Conservation (phyloP, 2,113 vertebrate genomes). For the Rhynchomys soricoides region DNA sequence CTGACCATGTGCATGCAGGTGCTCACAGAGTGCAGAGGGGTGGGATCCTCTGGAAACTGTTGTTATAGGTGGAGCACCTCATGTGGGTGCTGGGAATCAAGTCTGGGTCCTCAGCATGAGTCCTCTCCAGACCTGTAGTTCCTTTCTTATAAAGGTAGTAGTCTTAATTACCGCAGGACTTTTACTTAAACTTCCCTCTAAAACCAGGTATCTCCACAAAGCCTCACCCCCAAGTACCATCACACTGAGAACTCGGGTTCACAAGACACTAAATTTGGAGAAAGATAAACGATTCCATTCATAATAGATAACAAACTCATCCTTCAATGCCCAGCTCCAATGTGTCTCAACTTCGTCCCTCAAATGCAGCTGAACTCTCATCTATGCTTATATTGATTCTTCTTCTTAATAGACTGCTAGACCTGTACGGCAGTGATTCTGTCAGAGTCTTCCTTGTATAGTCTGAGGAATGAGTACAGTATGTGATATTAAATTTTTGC, state of each 20-base stretch:
- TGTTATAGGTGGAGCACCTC: too few relatives aligned
- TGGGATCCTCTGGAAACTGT: not conserved
- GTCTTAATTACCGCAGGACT: not conserved
- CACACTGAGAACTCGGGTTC: not conserved
- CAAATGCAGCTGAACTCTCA: not conserved
- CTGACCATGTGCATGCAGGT: not conserved
- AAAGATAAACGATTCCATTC: not conserved
- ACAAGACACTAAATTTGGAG: not conserved
- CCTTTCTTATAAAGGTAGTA: not conserved
- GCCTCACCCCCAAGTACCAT: not conserved
- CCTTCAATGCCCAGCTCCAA: conserved; percentile 62
- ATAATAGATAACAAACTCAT: not conserved
- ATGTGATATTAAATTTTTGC: conserved; percentile 22
- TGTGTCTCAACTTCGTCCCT: conserved; percentile 13
- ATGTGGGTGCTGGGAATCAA: not conserved
- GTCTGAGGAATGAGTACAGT: not conserved
- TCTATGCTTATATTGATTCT: not conserved
- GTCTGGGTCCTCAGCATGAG: not conserved
- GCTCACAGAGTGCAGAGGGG: not conserved
- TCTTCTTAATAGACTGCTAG: conserved; percentile 8
- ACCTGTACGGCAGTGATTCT: not conserved
- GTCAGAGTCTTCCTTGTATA: not conserved
- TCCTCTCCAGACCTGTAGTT: not conserved
- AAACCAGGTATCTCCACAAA: not conserved
- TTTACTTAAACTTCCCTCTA: not conserved